These are phyloP conservation scores for Apodemia mormo DNA, from an alignment of 2,888 invertebrate genomes.

Conservation along the genomic window DNA sequence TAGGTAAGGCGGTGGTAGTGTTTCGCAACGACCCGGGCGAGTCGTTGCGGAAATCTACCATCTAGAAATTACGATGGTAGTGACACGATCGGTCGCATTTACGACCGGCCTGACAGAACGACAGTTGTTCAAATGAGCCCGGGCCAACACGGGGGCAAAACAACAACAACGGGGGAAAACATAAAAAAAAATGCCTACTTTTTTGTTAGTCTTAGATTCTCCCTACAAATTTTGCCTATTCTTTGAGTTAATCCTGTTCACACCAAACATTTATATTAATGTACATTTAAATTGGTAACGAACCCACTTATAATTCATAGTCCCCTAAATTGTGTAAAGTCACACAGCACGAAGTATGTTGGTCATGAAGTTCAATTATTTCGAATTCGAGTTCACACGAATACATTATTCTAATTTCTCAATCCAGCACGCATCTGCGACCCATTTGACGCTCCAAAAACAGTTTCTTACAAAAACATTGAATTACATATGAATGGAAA, in stretches of 20 bases:
- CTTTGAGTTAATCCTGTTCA: not conserved
- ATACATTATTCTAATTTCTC: conserved; percentile 72
- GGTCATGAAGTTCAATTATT: conserved; percentile 31
- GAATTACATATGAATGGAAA: conserved; percentile 77
- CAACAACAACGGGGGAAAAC: too few relatives aligned
- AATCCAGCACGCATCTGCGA: conserved; percentile 72
- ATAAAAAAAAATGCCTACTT: too few relatives aligned
- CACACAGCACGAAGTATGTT: conserved; percentile 5
- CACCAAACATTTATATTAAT: not conserved
- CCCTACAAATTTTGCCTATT: not conserved
- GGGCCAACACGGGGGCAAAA: too few relatives aligned
- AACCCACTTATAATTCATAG: conserved; percentile 14
- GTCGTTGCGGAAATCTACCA: too few relatives aligned
- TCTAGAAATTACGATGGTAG: too few relatives aligned
- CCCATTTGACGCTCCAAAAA: conserved; percentile 71
- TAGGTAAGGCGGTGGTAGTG: too few relatives aligned
- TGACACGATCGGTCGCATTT: too few relatives aligned
- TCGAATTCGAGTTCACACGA: conserved; percentile 49
- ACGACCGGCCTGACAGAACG: too few relatives aligned
- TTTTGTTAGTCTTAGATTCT: too few relatives aligned
- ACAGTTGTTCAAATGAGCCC: too few relatives aligned
- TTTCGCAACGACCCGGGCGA: too few relatives aligned
- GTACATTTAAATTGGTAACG: not conserved
- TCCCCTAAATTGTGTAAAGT: conserved; percentile 2
- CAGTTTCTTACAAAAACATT: conserved; percentile 68